These are phyloP conservation scores for Eospalax fontanierii DNA, from an alignment of 2,797 vertebrate genomes.

Conservation along the genomic window DNA sequence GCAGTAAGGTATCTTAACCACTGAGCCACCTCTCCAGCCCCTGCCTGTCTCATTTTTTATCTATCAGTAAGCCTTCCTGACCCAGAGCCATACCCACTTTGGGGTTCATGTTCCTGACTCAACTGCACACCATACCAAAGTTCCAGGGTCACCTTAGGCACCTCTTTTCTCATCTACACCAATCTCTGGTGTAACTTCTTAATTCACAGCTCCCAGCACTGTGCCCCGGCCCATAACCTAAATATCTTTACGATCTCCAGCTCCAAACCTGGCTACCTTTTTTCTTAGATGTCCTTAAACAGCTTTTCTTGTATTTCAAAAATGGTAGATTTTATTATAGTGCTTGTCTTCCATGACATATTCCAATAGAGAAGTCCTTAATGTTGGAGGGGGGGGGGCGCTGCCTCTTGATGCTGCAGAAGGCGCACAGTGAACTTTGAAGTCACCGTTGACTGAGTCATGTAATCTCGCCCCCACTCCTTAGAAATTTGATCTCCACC, in stretches of 20 bases:
- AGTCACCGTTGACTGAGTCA: background rate
- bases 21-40: no score
- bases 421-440: conserved; percentile 17
- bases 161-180: background rate
- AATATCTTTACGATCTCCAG: conserved; percentile 45
- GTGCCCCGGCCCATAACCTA: background rate
- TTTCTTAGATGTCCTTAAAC: conserved; percentile 28
- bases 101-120: background rate
- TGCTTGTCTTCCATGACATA: background rate
- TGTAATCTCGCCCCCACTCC: background rate
- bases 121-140: conserved; percentile 10
- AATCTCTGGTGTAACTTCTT: conserved; percentile 17
- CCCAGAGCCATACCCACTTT: background rate
- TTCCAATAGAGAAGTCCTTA: background rate
- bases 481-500: background rate
- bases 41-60: background rate
- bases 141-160: background rate
- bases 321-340: conserved; percentile 30
- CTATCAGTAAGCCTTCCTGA: background rate
- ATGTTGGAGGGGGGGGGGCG: background rate
- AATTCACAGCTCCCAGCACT: conserved; percentile 1
- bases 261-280: background rate
- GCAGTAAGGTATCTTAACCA: no score
- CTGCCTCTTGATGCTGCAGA: background rate
- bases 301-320: conserved; percentile 63